phyloP scores from a whole-genome alignment of 2,797 vertebrate genomes.

The Xiphorhynchus erythropygius region DNA sequence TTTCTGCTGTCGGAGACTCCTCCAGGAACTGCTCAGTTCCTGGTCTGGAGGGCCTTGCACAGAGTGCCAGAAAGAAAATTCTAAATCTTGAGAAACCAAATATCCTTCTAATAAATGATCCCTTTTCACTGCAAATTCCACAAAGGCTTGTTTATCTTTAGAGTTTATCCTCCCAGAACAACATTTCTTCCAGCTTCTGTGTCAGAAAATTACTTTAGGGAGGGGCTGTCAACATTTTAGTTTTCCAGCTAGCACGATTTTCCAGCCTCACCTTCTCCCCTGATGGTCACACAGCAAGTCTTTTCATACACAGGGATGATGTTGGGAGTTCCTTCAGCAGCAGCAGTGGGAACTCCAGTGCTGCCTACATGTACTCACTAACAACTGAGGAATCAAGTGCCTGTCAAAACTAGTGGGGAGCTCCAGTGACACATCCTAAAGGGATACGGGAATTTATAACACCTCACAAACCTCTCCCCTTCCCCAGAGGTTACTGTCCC shows the following conservation, averaged over 20 bases:
- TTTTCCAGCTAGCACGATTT: neutral
- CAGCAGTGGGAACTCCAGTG: neutral
- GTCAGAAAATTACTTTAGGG: neutral
- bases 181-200: neutral
- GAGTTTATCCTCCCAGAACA: neutral
- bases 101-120: neutral
- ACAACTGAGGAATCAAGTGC: neutral
- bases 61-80: neutral
- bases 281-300: neutral
- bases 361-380: neutral
- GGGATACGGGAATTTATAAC: neutral
- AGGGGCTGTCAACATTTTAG: neutral
- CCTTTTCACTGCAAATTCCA: slow-evolving; percentile 4
- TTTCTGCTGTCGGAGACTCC: neutral
- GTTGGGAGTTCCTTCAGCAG: neutral
- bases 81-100: neutral
- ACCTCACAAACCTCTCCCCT: neutral
- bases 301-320: neutral
- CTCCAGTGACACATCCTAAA: neutral
- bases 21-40: neutral
- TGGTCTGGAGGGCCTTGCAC: neutral
- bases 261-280: neutral
- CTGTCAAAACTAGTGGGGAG: neutral
- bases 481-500: neutral
- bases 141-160: slow-evolving; percentile 10